Evolutionary conservation across 2,797 vertebrate species (phyloP), one percentile per base, ranked within the genome.

Genomic region (Gallinago nigripennis): DNA sequence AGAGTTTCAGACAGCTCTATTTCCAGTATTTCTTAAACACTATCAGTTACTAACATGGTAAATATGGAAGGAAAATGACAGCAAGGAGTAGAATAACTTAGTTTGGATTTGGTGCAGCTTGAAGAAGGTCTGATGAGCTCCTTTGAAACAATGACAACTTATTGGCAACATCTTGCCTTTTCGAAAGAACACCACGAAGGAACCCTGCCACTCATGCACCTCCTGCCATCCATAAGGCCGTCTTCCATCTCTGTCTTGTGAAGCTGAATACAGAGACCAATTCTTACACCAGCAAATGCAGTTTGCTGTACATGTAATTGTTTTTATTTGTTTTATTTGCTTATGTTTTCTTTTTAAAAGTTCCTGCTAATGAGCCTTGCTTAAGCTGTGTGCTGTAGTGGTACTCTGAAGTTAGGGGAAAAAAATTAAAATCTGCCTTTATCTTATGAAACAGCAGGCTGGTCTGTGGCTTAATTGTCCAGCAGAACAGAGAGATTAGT

Each of bases 171-270:
- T 8, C 28, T 60, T 90, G 15, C 14, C 16, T 79, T 79, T 89
- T 48, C 51, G 43, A 50, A 61, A 39, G 31, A 77, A 33, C 23
- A 64, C 14, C 17, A 17, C 9, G 19, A 85, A 58, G 51, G 31
- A 35, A 65, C 30, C 37, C 24, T 56, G 68, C 0, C 1, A 71
- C 80, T 50, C 8, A 4, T 41, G 5, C 21, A 73, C 15, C 11
- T 37, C 7, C 33, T 79, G 37, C 30, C 10, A 2, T 45, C 68
- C 2, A 0, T 28, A 37, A 11, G 18, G 60, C 0, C 2, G 11
- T 23, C 51, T 80, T 51, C 63, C 11, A 27, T 24, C 20, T 75
- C 17, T 68, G 0, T 46, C 12, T 39, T 73, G 43, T 23, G 23
- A 77, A 82, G 24, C 16, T 66, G 30, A 51, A 66, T 35, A 63